A percentile compares a stretch with the other conserved stretches of the same genome.
phyloP scores from a whole-genome alignment of 2,888 invertebrate genomes.

The Lypha dubia region DNA sequence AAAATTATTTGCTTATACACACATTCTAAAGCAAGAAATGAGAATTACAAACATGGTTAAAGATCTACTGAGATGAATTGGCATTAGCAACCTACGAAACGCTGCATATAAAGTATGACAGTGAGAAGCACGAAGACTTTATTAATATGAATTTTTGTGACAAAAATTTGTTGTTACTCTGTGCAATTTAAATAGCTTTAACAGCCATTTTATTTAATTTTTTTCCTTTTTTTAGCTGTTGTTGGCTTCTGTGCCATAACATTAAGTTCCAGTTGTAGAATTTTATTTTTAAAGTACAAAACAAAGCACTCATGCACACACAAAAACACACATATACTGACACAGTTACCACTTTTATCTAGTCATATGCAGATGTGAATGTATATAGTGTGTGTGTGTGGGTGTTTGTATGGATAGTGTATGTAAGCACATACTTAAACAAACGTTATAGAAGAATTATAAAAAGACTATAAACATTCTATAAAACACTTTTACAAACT shows the following conservation, averaged over 20 bases:
- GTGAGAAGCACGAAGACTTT: no score
- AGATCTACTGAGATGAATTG: no score
- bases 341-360: slow-evolving; percentile 39
- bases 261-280: slow-evolving; percentile 44
- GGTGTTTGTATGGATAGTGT: no score
- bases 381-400: not conserved
- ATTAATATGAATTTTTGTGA: not conserved
- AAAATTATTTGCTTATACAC: no score
- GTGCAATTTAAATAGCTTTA: slow-evolving; percentile 32
- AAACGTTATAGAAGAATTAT: slow-evolving; percentile 22
- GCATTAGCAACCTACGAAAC: no score
- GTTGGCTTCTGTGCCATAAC: slow-evolving; percentile 23
- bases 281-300: slow-evolving; percentile 39
- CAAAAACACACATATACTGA: slow-evolving; percentile 8
- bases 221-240: not conserved
- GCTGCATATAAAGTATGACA: no score
- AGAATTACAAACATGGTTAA: no score
- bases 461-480: slow-evolving; percentile 48
- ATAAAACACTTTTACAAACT: slow-evolving; percentile 37
- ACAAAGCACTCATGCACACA: not conserved
- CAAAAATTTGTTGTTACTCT: slow-evolving; percentile 7
- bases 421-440: not conserved
- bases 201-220: slow-evolving; percentile 37
- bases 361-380: slow-evolving; percentile 22
- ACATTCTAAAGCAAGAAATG: no score